Evolutionary conservation across 2,888 invertebrate species (phyloP).

Genomic region (Caenorhabditis doughertyi): DNA sequence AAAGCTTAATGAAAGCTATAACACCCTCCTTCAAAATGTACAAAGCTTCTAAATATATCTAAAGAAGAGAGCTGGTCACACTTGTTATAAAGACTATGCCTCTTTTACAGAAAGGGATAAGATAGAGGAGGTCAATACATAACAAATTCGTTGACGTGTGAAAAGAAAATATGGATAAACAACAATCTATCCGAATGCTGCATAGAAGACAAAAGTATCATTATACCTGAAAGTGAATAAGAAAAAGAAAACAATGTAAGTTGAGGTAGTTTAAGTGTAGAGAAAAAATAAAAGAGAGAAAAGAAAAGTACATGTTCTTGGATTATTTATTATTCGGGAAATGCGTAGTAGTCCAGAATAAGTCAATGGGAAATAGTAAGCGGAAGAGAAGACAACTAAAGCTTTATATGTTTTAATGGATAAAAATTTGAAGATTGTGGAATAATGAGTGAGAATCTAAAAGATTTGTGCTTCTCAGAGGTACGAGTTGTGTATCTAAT

Average conservation of each 20-base stretch:
- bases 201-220: not conserved
- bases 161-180: conserved; percentile 26
- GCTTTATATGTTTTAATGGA: too few species aligned
- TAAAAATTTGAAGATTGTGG: not conserved
- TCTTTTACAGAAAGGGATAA: conserved; percentile 35
- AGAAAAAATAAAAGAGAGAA: conserved; percentile 7
- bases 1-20: not conserved
- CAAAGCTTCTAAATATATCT: not conserved
- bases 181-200: too few species aligned
- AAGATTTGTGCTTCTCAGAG: not conserved
- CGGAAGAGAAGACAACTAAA: not conserved
- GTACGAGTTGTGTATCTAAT: too few species aligned
- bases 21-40: not conserved
- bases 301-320: conserved; percentile 51
- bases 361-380: not conserved
- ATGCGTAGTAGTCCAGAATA: conserved; percentile 13
- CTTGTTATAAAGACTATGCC: conserved; percentile 23
- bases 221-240: conserved; percentile 6
- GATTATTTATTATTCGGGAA: conserved; percentile 47
- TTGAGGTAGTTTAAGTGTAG: conserved; percentile 14
- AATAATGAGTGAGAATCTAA: not conserved
- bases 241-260: not conserved
- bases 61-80: not conserved
- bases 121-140: conserved; percentile 55
- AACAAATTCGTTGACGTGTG: conserved; percentile 52